phyloP scores from a whole-genome alignment of 2,113 vertebrate species.

The Sceloporus undulatus region DNA sequence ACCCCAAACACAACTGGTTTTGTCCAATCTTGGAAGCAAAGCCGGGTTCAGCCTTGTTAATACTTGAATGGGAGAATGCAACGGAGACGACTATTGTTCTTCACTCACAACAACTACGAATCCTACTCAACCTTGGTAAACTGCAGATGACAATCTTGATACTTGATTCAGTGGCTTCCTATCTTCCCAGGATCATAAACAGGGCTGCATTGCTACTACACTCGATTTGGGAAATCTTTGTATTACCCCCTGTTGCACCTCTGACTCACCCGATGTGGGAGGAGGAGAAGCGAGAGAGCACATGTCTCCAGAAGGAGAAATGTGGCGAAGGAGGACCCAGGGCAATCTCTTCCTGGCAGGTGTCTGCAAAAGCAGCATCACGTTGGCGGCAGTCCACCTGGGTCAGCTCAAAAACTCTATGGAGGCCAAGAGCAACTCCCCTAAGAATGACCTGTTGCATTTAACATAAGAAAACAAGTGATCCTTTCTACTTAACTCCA shows the following conservation, averaged over 20 bases:
- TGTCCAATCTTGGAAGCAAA: too few species aligned
- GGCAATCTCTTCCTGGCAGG: background rate
- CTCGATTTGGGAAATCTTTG: background rate
- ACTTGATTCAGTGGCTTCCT: too few species aligned
- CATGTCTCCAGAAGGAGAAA: background rate
- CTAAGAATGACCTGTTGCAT: background rate
- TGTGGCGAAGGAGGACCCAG: background rate
- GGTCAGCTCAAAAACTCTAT: background rate
- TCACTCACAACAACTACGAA: too few species aligned
- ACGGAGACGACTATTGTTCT: too few species aligned
- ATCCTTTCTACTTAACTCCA: background rate
- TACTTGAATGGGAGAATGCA: too few species aligned
- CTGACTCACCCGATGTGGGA: constrained; percentile 8
- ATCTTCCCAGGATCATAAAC: too few species aligned
- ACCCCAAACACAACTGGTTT: too few species aligned
- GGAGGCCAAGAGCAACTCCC: background rate
- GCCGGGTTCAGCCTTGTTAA: too few species aligned
- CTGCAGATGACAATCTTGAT: too few species aligned
- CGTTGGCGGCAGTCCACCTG: too few species aligned
- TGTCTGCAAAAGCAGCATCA: background rate
- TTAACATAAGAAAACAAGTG: background rate
- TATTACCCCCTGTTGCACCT: background rate
- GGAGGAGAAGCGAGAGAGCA: background rate
- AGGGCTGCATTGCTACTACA: background rate
- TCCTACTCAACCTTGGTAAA: too few species aligned